Percentiles rank a stretch among this genome's conserved stretches.
These are phyloP conservation scores for Gila orcuttii DNA, from an alignment of 2,113 vertebrate species.

Conservation along the genomic window DNA sequence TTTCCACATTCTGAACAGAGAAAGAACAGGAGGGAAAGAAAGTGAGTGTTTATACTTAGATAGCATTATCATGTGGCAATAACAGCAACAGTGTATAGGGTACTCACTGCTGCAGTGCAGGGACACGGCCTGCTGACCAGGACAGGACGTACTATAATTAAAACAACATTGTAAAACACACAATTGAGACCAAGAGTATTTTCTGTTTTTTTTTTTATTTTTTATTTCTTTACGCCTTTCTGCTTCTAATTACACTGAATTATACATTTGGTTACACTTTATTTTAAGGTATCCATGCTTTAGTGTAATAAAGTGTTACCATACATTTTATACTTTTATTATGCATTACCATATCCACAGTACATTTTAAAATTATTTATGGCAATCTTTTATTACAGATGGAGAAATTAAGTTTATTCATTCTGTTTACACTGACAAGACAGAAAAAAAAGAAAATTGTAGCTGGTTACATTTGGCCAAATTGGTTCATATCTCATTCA, in stretches of 20 bases:
- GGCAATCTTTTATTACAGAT: neutral
- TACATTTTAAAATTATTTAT: too few relatives aligned
- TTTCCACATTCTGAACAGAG: slow-evolving; percentile 76
- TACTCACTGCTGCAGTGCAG: slow-evolving; percentile 58
- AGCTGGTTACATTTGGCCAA: too few relatives aligned
- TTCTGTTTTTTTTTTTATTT: neutral
- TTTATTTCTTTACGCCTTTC: neutral
- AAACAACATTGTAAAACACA: slow-evolving; percentile 16
- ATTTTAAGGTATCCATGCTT: too few relatives aligned
- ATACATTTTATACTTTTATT: too few relatives aligned
- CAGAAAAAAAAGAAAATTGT: too few relatives aligned
- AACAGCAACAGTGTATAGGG: neutral
- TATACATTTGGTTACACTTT: neutral
- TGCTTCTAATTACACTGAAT: neutral
- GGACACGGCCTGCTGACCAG: slow-evolving; percentile 33
- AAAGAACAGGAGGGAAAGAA: neutral
- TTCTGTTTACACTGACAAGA: neutral
- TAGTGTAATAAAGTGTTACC: too few relatives aligned
- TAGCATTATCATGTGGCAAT: neutral
- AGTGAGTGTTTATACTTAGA: neutral
- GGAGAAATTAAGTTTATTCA: too few relatives aligned
- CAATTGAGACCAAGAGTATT: neutral
- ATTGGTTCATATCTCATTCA: too few relatives aligned
- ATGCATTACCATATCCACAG: neutral
- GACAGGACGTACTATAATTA: slow-evolving; percentile 53